Evolutionary conservation across 2,113 vertebrate genomes (phyloP), one percentile per base, ranked within the genome.

Genomic region (Romanogobio albipinnatus): DNA sequence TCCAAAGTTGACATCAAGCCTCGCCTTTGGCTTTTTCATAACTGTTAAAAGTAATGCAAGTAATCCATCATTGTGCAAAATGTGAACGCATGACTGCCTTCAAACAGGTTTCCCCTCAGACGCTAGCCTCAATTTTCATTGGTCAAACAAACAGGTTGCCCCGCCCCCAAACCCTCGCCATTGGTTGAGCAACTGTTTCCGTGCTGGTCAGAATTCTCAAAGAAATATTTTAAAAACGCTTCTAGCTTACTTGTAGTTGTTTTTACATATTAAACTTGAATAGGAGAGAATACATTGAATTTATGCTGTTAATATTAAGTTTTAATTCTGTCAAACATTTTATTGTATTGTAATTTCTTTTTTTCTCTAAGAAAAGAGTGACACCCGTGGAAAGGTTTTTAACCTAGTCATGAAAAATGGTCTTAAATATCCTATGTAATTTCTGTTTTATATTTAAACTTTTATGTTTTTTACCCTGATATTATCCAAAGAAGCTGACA

Each of bases 51-150:
- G 19, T 39, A 39, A 39, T 39, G 19, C 29, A 14, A 29, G 47
- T 29, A 10, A 13, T 56, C 15, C 64, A 19, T 3, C 9, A 17
- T 19, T 36, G 29, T 68, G 64, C 2, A 68, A 70, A 39, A 22
- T 22, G 53, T 22, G 17, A 70, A 9, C 14, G n/a, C 24, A 47
- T n/a, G 43, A 47, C 70, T 43, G 66, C 22, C 19, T 70, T 70
- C 66, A 70, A 43, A 70, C 66, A n/a, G 70, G 70, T 47, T 74
- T 49, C 70, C 70, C 3, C 70, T 74, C 22, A 47, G 11, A 74
- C 22, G 6, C 13, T 49, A 9, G 17, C 19, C 36, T 70, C 4
- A 14, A 9, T 47, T 47, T 2, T 24, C 4, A 78, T 43, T 78
- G 76, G 19, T 36, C 53, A 4, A 22, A 76, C 49, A 76, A 76